These are phyloP conservation scores for Trogon surrucura DNA, from an alignment of 2,113 vertebrate species.

Conservation along the genomic window DNA sequence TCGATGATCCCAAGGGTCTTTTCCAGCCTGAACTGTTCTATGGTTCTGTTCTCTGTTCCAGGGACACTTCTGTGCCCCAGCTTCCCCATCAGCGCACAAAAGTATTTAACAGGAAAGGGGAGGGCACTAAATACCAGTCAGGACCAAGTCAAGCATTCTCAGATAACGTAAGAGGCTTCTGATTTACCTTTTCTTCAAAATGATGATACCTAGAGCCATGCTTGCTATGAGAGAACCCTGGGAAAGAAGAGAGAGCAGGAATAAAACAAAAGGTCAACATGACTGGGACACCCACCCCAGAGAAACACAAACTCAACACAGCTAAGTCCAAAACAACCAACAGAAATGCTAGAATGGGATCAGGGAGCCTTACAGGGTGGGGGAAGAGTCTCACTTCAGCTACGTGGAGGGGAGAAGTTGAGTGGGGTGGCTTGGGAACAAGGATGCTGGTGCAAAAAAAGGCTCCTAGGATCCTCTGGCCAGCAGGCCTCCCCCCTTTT, in stretches of 20 bases:
- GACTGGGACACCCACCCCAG: background rate
- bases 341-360: background rate
- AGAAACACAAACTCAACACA: background rate
- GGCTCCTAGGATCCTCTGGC: background rate
- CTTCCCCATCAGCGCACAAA: background rate
- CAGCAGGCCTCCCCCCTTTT: fast-evolving
- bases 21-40: no score
- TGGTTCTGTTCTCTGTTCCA: no score
- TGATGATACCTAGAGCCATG: slow-evolving; percentile 94
- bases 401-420: background rate
- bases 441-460: background rate
- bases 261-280: background rate
- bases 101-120: background rate
- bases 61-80: background rate
- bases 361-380: background rate
- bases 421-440: background rate
- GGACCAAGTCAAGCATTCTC: background rate
- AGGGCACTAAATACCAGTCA: background rate
- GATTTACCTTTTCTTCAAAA: slow-evolving; percentile 93
- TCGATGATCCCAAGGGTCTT: no score
- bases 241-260: slow-evolving; percentile 19
- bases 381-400: background rate
- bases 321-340: background rate
- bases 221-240: slow-evolving; percentile 97
- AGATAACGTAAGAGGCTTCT: fast-evolving